phyloP scores from a whole-genome alignment of 2,888 invertebrate genomes.

The Clitarchus hookeri region DNA sequence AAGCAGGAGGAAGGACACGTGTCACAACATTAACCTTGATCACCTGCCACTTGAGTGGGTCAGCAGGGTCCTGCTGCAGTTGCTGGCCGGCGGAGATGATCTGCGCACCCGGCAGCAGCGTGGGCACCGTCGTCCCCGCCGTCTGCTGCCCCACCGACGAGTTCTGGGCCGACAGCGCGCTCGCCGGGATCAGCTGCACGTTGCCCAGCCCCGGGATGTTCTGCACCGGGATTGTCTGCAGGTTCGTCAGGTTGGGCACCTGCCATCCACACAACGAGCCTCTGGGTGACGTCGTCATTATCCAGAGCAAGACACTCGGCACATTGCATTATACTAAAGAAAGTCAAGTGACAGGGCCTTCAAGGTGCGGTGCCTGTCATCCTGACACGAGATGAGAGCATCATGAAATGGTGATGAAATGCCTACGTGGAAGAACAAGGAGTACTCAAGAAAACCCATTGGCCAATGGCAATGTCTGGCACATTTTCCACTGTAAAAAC shows the following conservation, averaged over 20 bases:
- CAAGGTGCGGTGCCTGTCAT: no score
- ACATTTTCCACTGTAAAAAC: no score
- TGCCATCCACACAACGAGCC: neutral
- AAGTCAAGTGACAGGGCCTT: no score
- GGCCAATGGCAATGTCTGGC: no score
- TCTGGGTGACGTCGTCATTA: no score
- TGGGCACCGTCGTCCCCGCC: slow-evolving; percentile 33
- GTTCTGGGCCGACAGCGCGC: slow-evolving; percentile 55
- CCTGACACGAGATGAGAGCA: no score
- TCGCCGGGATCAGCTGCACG: slow-evolving; percentile 78
- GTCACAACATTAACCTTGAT: slow-evolving; percentile 51
- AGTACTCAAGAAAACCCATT: no score
- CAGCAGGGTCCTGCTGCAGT: slow-evolving; percentile 66
- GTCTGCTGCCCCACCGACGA: slow-evolving; percentile 29
- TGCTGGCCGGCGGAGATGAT: slow-evolving; percentile 46
- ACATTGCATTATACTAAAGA: no score
- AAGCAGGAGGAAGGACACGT: neutral
- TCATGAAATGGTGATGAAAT: no score
- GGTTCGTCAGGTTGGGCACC: slow-evolving; percentile 49
- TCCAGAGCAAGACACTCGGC: no score
- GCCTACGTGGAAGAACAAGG: no score
- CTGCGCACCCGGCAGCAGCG: slow-evolving; percentile 49
- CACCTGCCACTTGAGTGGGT: slow-evolving; percentile 85
- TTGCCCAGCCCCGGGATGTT: slow-evolving; percentile 77
- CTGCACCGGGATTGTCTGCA: slow-evolving; percentile 73